phyloP scores from a whole-genome alignment of 2,797 vertebrate species.

The Percopsis omiscomaycus region DNA sequence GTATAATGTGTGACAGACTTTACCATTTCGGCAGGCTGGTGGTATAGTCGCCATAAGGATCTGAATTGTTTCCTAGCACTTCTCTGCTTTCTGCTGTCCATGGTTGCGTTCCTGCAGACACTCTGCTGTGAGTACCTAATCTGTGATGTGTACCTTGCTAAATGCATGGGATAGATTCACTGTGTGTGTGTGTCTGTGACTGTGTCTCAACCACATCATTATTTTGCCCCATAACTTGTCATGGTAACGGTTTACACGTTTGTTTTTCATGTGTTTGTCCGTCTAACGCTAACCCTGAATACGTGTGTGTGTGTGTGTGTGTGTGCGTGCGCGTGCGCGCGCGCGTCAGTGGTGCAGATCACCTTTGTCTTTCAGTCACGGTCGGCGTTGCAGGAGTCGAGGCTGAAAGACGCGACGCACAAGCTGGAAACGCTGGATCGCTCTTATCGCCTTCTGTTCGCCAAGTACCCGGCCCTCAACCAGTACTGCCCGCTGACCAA shows the following conservation, averaged over 20 bases:
- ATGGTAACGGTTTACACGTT: too few species aligned
- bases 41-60: conserved; percentile 20
- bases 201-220: too few species aligned
- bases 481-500: conserved; percentile 53
- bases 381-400: conserved; percentile 38
- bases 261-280: background rate
- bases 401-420: conserved; percentile 37
- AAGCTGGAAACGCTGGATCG: conserved; percentile 44
- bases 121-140: conserved; percentile 48
- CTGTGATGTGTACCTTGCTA: too few species aligned
- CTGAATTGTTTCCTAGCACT: conserved; percentile 48
- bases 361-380: conserved; percentile 37
- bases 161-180: too few species aligned
- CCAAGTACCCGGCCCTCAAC: conserved; percentile 57
- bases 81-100: conserved; percentile 50
- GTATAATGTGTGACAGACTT: background rate
- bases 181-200: too few species aligned
- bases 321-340: background rate
- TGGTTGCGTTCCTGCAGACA: conserved; percentile 42
- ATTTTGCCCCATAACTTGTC: too few species aligned
- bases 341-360: conserved; percentile 42
- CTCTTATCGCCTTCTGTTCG: conserved; percentile 50
- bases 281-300: background rate
- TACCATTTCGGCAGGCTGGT: conserved; percentile 18
- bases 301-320: background rate